Evolutionary conservation across 2,797 vertebrate genomes (phyloP).

Genomic region (Buceros bicornis): DNA sequence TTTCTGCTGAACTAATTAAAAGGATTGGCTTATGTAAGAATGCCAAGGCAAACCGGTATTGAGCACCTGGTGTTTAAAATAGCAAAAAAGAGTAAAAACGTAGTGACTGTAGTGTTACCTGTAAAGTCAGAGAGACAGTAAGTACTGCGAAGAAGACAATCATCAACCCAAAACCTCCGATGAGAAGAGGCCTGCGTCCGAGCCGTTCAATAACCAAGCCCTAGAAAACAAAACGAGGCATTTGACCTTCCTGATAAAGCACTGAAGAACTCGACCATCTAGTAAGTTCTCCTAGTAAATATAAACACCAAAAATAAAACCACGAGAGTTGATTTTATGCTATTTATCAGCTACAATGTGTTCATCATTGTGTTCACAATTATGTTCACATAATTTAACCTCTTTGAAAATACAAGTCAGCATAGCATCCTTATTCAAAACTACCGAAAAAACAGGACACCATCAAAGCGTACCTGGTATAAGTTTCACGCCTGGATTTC

Average conservation of each 20-base stretch:
- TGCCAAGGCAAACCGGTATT: accelerated
- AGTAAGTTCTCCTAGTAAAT: not conserved
- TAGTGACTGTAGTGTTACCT: conserved; percentile 79
- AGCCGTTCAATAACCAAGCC: conserved; percentile 90
- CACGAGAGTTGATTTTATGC: not conserved
- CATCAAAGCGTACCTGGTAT: not conserved
- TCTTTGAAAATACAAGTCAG: not conserved
- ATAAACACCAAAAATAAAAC: not conserved
- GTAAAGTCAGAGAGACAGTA: conserved; percentile 89
- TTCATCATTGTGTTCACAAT: not conserved
- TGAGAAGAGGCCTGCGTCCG: conserved; percentile 89
- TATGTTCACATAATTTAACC: not conserved
- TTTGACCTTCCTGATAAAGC: not conserved
- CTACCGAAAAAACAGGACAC: not conserved
- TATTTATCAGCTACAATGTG: not conserved
- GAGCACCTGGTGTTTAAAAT: not conserved
- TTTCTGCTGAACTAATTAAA: not conserved
- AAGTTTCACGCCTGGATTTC: not conserved
- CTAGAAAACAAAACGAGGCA: conserved; percentile 68
- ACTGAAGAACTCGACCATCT: not conserved
- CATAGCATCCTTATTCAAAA: not conserved
- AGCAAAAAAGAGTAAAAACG: not conserved
- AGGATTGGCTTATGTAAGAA: not conserved
- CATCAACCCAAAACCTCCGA: conserved; percentile 93
- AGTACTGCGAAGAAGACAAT: conserved; percentile 88